Percentiles rank a stretch among this genome's conserved stretches.
Evolutionary conservation across 1,140 invertebrate species (phyloP).

Genomic region (Onthophagus taurus): DNA sequence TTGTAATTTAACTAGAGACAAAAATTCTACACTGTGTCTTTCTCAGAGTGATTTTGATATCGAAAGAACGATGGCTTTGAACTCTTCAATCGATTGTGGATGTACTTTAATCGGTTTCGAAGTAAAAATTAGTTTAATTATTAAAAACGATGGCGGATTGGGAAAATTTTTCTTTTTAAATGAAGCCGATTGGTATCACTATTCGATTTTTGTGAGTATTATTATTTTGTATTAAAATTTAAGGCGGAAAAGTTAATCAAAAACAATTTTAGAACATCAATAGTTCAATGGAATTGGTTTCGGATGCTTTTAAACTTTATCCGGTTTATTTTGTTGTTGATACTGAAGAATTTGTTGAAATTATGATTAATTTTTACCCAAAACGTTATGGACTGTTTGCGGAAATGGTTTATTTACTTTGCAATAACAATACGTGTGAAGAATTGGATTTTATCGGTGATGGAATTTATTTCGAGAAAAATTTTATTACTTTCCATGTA

Average conservation of each 20-base stretch:
- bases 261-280: slow-evolving; percentile 16
- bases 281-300: slow-evolving; percentile 15
- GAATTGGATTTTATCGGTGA: slow-evolving; percentile 25
- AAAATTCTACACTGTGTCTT: slow-evolving; percentile 4
- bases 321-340: slow-evolving; percentile 27
- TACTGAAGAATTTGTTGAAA: slow-evolving; percentile 20
- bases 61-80: slow-evolving; percentile 18
- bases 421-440: slow-evolving; percentile 23
- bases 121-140: slow-evolving; percentile 17
- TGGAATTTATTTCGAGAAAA: slow-evolving; percentile 20
- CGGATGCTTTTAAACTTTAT: slow-evolving; percentile 19
- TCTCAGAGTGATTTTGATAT: slow-evolving; percentile 10
- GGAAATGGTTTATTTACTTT: slow-evolving; percentile 21
- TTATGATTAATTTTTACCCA: slow-evolving; percentile 21
- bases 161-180: slow-evolving; percentile 26
- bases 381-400: slow-evolving; percentile 16
- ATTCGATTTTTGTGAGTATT: background rate
- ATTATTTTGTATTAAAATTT: background rate
- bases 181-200: slow-evolving; percentile 22
- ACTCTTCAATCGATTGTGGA: slow-evolving; percentile 27
- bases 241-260: background rate
- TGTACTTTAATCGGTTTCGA: slow-evolving; percentile 21
- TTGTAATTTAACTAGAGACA: background rate
- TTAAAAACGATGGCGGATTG: slow-evolving; percentile 23
- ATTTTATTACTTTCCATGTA: slow-evolving; percentile 18